Conservation (phyloP, 2,797 vertebrate genomes). For the Cephalopachus bancanus region DNA sequence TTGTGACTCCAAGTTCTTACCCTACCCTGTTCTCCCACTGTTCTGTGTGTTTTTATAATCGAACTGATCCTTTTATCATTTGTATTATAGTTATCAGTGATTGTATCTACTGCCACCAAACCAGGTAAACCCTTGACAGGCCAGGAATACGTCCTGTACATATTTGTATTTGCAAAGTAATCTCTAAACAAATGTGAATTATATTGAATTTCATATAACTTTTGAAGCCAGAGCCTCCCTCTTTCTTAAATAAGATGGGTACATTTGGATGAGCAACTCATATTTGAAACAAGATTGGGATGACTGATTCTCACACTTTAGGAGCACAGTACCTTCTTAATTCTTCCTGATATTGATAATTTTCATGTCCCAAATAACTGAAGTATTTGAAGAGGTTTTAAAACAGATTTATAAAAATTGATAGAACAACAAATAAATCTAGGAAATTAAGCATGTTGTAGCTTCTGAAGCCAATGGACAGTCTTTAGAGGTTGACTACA, state of each 20-base stretch:
- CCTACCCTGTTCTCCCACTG: background rate
- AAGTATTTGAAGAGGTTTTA: conserved; percentile 48
- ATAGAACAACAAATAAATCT: background rate
- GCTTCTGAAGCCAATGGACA: background rate
- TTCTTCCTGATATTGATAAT: background rate
- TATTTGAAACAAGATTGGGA: background rate
- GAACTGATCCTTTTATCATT: background rate
- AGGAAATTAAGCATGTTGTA: conserved; percentile 1
- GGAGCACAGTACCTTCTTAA: background rate
- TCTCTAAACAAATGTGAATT: background rate
- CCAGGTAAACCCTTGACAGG: too few species aligned
- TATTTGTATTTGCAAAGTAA: background rate
- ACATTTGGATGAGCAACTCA: background rate
- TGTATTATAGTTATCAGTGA: background rate
- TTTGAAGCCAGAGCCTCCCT: background rate
- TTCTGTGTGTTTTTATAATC: background rate
- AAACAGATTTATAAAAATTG: background rate
- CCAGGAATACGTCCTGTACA: background rate
- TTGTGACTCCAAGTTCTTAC: background rate
- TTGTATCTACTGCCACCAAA: background rate
- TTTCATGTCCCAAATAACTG: background rate
- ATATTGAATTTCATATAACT: background rate
- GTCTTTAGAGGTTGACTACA: background rate
- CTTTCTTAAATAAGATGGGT: background rate
- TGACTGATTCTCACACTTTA: background rate